Evolutionary conservation across 2,797 vertebrate species (phyloP).

Genomic region (Lepus oiostolus): DNA sequence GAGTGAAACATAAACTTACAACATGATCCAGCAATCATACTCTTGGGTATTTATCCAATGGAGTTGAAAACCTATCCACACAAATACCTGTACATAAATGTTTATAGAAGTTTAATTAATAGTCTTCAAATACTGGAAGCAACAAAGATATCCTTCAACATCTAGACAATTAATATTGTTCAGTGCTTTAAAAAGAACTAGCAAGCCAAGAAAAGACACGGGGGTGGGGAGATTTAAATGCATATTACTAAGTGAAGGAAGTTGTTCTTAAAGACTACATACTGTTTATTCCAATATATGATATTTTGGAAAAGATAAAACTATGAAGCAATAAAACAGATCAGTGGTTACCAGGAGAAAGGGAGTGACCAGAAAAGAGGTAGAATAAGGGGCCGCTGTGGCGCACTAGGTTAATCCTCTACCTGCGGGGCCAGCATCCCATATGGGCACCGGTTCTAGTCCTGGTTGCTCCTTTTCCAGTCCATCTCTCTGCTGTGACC

Average conservation of each 20-base stretch:
- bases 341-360: not conserved
- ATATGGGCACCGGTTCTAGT: too few species aligned
- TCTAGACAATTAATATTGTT: not conserved
- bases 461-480: too few species aligned
- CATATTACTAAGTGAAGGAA: not conserved
- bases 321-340: not conserved
- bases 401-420: too few species aligned
- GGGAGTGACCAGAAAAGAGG: accelerated
- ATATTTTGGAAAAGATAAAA: not conserved
- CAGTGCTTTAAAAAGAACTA: not conserved
- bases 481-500: too few species aligned
- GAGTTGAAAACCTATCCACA: not conserved
- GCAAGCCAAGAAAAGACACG: not conserved
- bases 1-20: not conserved
- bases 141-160: not conserved
- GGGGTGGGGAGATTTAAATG: not conserved
- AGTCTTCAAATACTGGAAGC: not conserved
- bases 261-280: not conserved
- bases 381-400: too few species aligned
- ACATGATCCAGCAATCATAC: not conserved
- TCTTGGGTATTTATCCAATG: not conserved
- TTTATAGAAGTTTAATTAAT: not conserved
- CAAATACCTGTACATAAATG: not conserved
- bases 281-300: not conserved
- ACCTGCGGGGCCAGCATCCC: too few species aligned